These are phyloP conservation scores for Bolinopsis microptera DNA, from an alignment of 37 sponge, comb jelly and placozoan species.

Conservation along the genomic window DNA sequence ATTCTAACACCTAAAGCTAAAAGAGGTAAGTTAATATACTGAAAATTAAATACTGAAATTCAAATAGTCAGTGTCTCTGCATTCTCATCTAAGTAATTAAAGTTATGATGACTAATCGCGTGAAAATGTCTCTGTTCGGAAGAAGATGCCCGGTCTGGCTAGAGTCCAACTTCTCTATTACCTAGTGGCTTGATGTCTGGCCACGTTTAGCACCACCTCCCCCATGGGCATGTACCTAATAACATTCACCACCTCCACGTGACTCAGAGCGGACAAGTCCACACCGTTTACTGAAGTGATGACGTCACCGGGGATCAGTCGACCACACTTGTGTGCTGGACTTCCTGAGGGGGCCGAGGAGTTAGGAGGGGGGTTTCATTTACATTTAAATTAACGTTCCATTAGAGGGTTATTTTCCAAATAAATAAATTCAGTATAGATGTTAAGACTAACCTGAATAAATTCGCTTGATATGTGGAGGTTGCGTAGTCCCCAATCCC, in stretches of 20 bases:
- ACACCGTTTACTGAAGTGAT: constrained; percentile 44
- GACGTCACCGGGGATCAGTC: constrained; percentile 44
- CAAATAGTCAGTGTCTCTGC: not conserved
- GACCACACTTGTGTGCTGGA: constrained; percentile 34
- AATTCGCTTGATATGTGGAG: constrained; percentile 57
- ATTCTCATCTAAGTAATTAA: not conserved
- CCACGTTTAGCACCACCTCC: not conserved
- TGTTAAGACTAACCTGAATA: constrained; percentile 34
- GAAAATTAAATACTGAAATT: not conserved
- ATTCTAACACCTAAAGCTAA: too few relatives aligned
- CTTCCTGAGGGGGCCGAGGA: constrained; percentile 54
- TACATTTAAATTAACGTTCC: too few relatives aligned
- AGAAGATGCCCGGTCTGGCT: not conserved
- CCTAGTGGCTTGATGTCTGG: not conserved
- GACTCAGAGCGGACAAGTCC: not conserved
- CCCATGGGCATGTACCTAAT: constrained; percentile 56
- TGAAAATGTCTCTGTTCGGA: not conserved
- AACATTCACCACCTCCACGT: constrained; percentile 54
- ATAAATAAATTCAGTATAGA: too few relatives aligned
- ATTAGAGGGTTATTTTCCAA: too few relatives aligned
- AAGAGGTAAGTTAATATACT: too few relatives aligned
- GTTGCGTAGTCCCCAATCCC: constrained; percentile 27
- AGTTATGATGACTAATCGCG: too few relatives aligned
- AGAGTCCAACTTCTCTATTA: not conserved
- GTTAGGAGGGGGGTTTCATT: too few relatives aligned